Percentiles rank a stretch among this genome's conserved stretches.
These are phyloP conservation scores for Sarcophaga variegata DNA, from an alignment of 2,888 invertebrate genomes.

Conservation along the genomic window DNA sequence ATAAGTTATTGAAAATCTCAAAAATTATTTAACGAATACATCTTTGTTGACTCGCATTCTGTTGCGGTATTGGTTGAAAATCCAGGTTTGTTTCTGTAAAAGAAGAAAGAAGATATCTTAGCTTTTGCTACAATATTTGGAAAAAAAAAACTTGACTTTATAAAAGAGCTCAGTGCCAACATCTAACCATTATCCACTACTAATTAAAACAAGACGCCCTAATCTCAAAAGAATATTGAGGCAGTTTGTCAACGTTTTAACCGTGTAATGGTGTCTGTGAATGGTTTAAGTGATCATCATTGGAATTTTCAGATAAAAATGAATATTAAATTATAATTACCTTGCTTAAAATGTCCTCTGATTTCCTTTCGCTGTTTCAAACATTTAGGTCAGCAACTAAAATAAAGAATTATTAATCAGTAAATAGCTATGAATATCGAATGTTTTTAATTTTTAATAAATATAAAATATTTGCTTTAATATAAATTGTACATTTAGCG, in stretches of 20 bases:
- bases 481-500: conserved; percentile 71
- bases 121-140: not conserved
- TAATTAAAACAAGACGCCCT: conserved; percentile 74
- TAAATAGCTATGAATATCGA: not conserved
- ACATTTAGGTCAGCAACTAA: too few species aligned
- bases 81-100: not conserved
- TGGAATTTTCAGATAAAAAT: conserved; percentile 8
- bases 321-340: not conserved
- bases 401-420: too few species aligned
- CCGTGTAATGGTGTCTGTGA: conserved; percentile 79
- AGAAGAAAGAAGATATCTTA: not conserved
- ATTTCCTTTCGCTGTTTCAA: not conserved
- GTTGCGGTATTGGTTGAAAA: not conserved
- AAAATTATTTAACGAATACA: too few species aligned
- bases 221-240: conserved; percentile 79
- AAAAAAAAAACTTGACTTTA: not conserved
- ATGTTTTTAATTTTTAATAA: not conserved
- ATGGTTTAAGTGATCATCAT: conserved; percentile 80
- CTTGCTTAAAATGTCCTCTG: not conserved
- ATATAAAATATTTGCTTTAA: too few species aligned
- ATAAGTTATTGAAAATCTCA: too few species aligned
- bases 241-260: conserved; percentile 73
- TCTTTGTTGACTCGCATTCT: not conserved
- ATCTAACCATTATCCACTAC: conserved; percentile 78
- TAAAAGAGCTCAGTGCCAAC: conserved; percentile 76